phyloP scores from a whole-genome alignment of 2,797 vertebrate species.

The Sebastes umbrosus region DNA sequence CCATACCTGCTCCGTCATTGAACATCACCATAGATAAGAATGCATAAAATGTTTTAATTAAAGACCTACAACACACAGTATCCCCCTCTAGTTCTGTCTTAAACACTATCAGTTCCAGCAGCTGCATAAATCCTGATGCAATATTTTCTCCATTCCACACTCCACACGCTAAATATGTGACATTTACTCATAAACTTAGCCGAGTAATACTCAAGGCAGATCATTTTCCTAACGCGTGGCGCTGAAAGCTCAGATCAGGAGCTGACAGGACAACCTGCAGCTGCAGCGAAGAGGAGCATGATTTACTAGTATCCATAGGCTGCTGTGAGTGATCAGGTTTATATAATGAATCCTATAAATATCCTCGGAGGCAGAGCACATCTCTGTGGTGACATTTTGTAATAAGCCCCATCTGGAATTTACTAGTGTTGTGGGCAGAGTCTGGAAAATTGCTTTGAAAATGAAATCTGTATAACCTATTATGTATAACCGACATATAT shows the following conservation, averaged over 20 bases:
- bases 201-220: slow-evolving; percentile 3
- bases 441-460: background rate
- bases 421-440: slow-evolving; percentile 17
- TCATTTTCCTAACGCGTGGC: slow-evolving; percentile 5
- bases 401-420: slow-evolving; percentile 44
- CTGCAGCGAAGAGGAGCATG: slow-evolving; percentile 36
- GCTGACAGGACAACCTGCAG: slow-evolving; percentile 42
- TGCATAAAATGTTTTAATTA: background rate
- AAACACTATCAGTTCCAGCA: background rate
- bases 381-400: slow-evolving; percentile 56
- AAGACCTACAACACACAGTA: background rate
- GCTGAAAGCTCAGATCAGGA: slow-evolving; percentile 30
- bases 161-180: background rate
- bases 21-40: background rate
- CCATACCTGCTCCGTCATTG: background rate
- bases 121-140: background rate
- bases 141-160: background rate
- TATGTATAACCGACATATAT: background rate
- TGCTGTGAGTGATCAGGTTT: slow-evolving; percentile 65
- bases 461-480: background rate
- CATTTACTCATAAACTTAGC: slow-evolving; percentile 8
- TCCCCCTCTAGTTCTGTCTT: background rate
- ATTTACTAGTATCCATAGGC: slow-evolving; percentile 58
- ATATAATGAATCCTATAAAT: slow-evolving; percentile 71
- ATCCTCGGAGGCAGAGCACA: slow-evolving; percentile 43